Percentiles rank a stretch among this genome's conserved stretches.
Conservation (phyloP, 2,888 invertebrate genomes). For the Achlya flavicornis region DNA sequence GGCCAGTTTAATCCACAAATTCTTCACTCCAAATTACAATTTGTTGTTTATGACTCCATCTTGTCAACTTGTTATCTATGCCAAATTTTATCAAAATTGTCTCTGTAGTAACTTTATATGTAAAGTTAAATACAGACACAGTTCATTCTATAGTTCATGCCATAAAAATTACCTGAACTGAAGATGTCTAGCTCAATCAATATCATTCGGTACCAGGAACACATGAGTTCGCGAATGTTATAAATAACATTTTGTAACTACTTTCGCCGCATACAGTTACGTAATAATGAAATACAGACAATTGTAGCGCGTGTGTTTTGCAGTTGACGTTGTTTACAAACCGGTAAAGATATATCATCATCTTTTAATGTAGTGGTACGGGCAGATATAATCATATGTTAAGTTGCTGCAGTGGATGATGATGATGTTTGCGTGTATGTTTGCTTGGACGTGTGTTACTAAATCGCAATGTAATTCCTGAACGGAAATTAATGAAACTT, state of each 20-base stretch:
- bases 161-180: background rate
- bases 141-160: no score
- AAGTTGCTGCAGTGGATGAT: background rate
- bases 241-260: background rate
- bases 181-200: background rate
- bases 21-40: no score
- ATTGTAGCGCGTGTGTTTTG: background rate
- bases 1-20: no score
- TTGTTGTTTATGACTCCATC: no score
- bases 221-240: background rate
- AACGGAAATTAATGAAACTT: no score
- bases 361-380: background rate
- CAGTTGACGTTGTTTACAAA: background rate
- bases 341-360: background rate
- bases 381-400: background rate
- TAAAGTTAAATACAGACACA: no score
- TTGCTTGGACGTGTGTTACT: no score
- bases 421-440: no score
- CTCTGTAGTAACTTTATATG: no score
- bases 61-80: no score
- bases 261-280: background rate
- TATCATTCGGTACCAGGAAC: background rate
- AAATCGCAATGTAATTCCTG: no score
- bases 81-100: no score
- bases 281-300: conserved; percentile 1